Conservation (phyloP, 2,888 invertebrate genomes). For the Melolontha melolontha region DNA sequence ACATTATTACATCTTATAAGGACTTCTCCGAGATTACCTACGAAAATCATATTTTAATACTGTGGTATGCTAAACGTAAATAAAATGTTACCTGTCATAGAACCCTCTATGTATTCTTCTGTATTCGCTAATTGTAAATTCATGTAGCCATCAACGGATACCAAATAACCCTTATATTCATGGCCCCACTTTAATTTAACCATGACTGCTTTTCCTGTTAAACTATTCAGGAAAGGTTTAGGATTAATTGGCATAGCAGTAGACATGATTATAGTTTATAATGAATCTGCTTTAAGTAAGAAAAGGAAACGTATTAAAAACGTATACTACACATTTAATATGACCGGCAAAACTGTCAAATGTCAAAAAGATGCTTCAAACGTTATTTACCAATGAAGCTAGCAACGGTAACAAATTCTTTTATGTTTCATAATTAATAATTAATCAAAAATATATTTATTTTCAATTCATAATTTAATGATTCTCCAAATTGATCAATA, state of each 20-base stretch:
- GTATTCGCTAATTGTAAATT: slow-evolving; percentile 98
- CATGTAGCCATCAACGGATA: slow-evolving; percentile 99
- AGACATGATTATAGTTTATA: slow-evolving; percentile 69
- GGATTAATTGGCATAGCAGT: slow-evolving; percentile 97
- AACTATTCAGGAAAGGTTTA: slow-evolving; percentile 97
- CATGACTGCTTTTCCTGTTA: slow-evolving; percentile 97
- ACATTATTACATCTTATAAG: slow-evolving; percentile 98
- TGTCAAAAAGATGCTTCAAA: slow-evolving; percentile 25
- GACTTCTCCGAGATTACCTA: slow-evolving; percentile 94
- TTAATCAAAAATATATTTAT: too few relatives aligned
- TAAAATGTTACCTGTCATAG: slow-evolving; percentile 77
- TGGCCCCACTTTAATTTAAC: slow-evolving; percentile 99
- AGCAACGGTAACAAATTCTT: slow-evolving; percentile 5
- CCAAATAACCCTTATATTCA: slow-evolving; percentile 98
- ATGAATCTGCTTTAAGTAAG: slow-evolving; percentile 16
- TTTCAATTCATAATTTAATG: too few relatives aligned
- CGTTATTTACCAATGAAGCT: slow-evolving; percentile 40
- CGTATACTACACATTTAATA: background rate
- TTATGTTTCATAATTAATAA: too few relatives aligned
- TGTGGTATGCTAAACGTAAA: background rate
- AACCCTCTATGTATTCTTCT: slow-evolving; percentile 96
- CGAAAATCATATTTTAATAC: slow-evolving; percentile 46
- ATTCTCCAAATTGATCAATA: too few relatives aligned
- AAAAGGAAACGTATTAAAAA: slow-evolving; percentile 3
- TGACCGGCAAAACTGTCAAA: slow-evolving; percentile 32